These are phyloP conservation scores for Onychomys arenicola DNA, from an alignment of 2,797 vertebrate genomes.

Conservation along the genomic window DNA sequence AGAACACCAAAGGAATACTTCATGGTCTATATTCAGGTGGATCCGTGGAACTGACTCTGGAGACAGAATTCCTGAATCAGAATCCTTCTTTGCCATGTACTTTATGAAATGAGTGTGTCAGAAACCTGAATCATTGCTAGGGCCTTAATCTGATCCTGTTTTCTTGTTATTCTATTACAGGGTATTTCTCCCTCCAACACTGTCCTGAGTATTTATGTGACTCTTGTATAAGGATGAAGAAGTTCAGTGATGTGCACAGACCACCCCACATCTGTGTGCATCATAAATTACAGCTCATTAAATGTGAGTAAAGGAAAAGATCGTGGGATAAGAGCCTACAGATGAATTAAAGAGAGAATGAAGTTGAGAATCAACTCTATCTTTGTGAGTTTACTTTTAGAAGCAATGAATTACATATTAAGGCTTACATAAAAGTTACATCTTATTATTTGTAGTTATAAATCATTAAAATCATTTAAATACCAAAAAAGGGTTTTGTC, in stretches of 20 bases:
- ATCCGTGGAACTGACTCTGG: not conserved
- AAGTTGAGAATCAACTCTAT: not conserved
- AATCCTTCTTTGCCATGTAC: not conserved
- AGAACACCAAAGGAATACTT: not conserved
- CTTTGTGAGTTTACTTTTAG: not conserved
- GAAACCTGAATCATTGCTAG: not conserved
- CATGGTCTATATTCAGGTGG: not conserved
- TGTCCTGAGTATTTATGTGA: not conserved
- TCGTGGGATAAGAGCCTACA: not conserved
- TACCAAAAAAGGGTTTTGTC: not conserved
- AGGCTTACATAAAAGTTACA: not conserved
- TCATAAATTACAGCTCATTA: not conserved
- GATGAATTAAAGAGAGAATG: not conserved
- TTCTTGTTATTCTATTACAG: not conserved
- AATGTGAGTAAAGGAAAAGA: not conserved
- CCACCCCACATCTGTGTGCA: not conserved
- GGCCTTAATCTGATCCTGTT: not conserved
- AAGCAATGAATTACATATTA: not conserved
- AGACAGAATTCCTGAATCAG: not conserved
- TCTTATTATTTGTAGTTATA: not conserved
- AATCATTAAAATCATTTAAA: slow-evolving; percentile 33
- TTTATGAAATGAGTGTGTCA: not conserved
- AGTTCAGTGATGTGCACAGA: not conserved
- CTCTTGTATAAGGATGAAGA: not conserved
- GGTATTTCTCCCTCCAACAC: not conserved